phyloP scores from a whole-genome alignment of 2,888 invertebrate genomes.

The Phasia obesa region DNA sequence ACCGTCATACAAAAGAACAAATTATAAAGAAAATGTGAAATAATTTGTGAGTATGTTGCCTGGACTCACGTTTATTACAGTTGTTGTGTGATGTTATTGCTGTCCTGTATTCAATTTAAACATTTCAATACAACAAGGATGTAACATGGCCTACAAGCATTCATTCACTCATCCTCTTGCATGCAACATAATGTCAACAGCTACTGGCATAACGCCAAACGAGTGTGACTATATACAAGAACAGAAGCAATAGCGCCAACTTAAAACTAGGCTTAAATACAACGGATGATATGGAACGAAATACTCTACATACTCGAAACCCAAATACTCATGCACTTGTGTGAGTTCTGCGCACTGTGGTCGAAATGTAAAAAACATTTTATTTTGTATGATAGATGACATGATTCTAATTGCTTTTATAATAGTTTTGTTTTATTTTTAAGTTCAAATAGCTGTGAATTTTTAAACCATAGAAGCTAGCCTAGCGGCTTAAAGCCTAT shows the following conservation, averaged over 20 bases:
- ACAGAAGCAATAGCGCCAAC: constrained; percentile 4
- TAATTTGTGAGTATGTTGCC: constrained; percentile 44
- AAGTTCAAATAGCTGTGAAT: not conserved
- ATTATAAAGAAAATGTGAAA: constrained; percentile 48
- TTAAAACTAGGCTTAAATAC: constrained; percentile 44
- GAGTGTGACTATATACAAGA: constrained; percentile 63
- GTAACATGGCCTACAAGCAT: constrained; percentile 11
- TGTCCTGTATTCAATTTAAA: constrained; percentile 52
- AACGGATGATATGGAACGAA: constrained; percentile 42
- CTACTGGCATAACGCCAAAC: constrained; percentile 71
- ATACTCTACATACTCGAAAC: not conserved
- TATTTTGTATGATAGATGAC: not conserved
- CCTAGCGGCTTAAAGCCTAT: no score
- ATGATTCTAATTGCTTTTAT: no score
- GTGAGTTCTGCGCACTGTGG: not conserved
- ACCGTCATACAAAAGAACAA: not conserved
- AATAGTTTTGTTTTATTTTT: no score
- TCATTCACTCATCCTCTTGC: constrained; percentile 10
- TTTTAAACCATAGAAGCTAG: not conserved
- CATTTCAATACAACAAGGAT: constrained; percentile 45
- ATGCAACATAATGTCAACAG: constrained; percentile 66
- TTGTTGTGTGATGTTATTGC: constrained; percentile 4
- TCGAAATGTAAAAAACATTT: not conserved
- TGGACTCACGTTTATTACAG: constrained; percentile 34
- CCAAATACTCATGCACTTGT: not conserved